Percentiles rank a stretch among this genome's conserved stretches.
Evolutionary conservation across 2,888 invertebrate species (phyloP).

Genomic region (Chloromyia formosa): DNA sequence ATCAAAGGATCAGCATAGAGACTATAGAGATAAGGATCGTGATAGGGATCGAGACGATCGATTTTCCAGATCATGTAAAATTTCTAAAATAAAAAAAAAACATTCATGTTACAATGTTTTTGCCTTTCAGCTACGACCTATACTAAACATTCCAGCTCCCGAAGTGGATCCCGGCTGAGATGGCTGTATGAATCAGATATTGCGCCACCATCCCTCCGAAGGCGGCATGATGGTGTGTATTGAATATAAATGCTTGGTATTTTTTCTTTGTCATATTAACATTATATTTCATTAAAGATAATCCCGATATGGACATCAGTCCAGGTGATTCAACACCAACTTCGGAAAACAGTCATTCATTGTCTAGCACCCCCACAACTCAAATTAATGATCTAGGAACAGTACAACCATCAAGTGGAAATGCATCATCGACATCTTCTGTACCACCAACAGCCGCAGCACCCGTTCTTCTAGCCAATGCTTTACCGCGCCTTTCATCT

Average conservation of each 20-base stretch:
- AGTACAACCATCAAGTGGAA: conserved; percentile 52
- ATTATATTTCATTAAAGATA: conserved; percentile 61
- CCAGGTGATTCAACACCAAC: conserved; percentile 89
- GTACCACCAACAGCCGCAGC: conserved; percentile 56
- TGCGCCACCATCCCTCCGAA: conserved; percentile 59
- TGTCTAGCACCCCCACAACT: conserved; percentile 63
- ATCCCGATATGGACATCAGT: conserved; percentile 94
- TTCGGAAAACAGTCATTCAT: conserved; percentile 77
- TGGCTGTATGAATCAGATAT: conserved; percentile 64
- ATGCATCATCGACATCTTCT: conserved; percentile 52
- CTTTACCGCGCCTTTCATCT: conserved; percentile 66
- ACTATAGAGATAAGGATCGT: conserved; percentile 65
- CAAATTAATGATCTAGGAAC: conserved; percentile 52
- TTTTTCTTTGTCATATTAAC: neutral
- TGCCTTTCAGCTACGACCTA: conserved; percentile 65
- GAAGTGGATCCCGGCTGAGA: conserved; percentile 64
- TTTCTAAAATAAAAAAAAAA: conserved; percentile 10
- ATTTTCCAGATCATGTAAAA: conserved; percentile 63
- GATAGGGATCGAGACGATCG: conserved; percentile 65
- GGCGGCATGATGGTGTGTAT: conserved; percentile 62
- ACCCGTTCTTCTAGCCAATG: conserved; percentile 67
- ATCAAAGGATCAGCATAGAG: conserved; percentile 63
- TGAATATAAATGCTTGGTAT: conserved; percentile 56
- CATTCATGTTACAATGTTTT: conserved; percentile 21
- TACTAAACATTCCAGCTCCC: conserved; percentile 80